Conservation (phyloP, 1,140 invertebrate genomes). For the Brachystomella parvula region DNA sequence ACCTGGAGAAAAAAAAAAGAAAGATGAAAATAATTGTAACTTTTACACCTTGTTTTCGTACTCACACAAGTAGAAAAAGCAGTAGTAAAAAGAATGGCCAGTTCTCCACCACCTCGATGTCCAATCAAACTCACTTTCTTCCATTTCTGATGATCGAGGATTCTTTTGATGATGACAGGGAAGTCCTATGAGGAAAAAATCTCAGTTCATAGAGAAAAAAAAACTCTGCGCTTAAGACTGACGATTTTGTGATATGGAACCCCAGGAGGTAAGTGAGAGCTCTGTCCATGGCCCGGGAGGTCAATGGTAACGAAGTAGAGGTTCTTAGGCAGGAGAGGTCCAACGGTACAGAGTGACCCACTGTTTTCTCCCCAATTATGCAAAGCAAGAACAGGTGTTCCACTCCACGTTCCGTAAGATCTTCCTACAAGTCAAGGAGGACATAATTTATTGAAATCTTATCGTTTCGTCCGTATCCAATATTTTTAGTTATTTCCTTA, state of each 20-base stretch:
- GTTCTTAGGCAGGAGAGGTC: not conserved
- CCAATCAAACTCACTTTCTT: slow-evolving; percentile 1
- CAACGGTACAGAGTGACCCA: not conserved
- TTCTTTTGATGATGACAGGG: not conserved
- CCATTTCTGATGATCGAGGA: not conserved
- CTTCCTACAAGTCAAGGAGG: not conserved
- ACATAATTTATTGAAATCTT: not conserved
- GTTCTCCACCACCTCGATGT: not conserved
- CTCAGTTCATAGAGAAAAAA: not conserved
- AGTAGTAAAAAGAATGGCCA: not conserved
- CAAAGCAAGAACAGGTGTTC: not conserved
- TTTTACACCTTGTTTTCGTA: not conserved
- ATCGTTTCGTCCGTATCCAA: not conserved
- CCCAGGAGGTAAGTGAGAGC: slow-evolving; percentile 35
- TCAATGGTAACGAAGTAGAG: slow-evolving; percentile 37
- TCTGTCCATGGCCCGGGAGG: slow-evolving; percentile 38
- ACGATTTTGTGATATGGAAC: slow-evolving; percentile 10
- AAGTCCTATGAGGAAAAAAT: not conserved
- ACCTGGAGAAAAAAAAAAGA: not conserved
- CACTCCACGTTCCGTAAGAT: slow-evolving; percentile 2
- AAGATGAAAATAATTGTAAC: not conserved
- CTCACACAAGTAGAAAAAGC: not conserved
- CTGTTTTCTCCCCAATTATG: not conserved
- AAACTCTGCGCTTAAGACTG: not conserved
- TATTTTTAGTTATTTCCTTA: not conserved